Base-by-base conservation (phyloP, 2,888 invertebrate genomes). In the Diplolepis rosae region DNA sequence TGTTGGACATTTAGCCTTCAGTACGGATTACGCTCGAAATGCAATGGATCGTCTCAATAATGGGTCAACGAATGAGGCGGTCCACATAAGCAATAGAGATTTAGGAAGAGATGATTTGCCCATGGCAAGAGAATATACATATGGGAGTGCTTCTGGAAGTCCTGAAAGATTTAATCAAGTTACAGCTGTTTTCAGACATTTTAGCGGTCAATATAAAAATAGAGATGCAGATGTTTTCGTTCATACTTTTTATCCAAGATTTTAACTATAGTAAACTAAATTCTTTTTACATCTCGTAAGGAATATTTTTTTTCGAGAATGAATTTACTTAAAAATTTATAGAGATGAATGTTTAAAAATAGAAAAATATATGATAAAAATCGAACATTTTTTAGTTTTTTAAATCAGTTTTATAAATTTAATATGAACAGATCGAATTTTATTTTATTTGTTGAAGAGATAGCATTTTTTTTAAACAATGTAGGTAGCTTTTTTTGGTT, bases 191-290 rank as follows among this genome's bases (percentile, higher is more conserved):
- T 56, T 85, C 0, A 65, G 83, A 1, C 86, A 86, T 18, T 81
- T 82, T 30, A 1, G 15, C 0, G 71, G 70, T 0, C 13, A 74
- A 27, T 5, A 72, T 0, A 50, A 68, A 0, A 65, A 85, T 50
- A 54, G 70, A 0, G 11, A 77, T 0, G 80, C 80, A 0, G 78
- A 84, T 6, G 81, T 85, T 0, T 85, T 85, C 9, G 75, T 86
- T 0, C 80, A 83, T 0, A 85, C 85, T 0, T 78, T 84, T 65
- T 85, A 84, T 72, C 85, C 85, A 0, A 24, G 65, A 4, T 11
- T 75, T 7, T 75, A n/a, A 73, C 35, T 5, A 50, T 27, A 13
- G 24, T 24, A 50, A 50, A 50, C 3, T 50, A 22, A 15, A 45
- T 45, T 45, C 6, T 45, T 45, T 45, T 18, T 18, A 45, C 2